Base-by-base conservation (phyloP, 2,113 vertebrate species). In the Stomatorhinus ivindoensis region DNA sequence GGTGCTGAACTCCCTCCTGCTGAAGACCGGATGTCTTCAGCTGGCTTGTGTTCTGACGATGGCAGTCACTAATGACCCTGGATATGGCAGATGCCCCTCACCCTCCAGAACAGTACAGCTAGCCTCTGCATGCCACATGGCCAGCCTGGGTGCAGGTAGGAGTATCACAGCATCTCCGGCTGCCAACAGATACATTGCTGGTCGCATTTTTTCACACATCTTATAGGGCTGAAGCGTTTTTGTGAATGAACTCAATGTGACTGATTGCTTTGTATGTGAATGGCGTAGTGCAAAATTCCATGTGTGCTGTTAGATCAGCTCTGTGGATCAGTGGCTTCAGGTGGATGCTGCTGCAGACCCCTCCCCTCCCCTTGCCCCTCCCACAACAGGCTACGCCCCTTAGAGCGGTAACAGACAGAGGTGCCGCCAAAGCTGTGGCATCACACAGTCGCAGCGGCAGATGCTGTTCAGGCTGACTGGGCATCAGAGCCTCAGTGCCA, bases 21-120 rank as follows among this genome's bases (percentile, higher is more conserved):
- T 47, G 91, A 92, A 95, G 90, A 93, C 91, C 87, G 42, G 88
- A 95, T 95, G 93, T 93, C 95, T 95, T 94, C 91, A 92, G 92
- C 90, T 91, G 85, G 91, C 88, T 92, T 90, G 92, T 93, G 94
- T 90, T 92, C 92, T 90, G 90, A 91, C 90, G 92, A 91, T 21
- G 1, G 90, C 92, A 92, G 92, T 89, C 92, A 91, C 90, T 92
- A 93, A 92, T 93, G 93, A 93, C 92, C 93, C 93, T 92, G 61
- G 65, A 2, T 0, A 87, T 89, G 88, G 91, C 58, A 91, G 92
- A 61, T 84, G 9, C 48, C 31, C 91, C 86, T 80, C 92, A 73
- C 91, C 0, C 89, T 87, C 61, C n/a, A 31, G 61, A 10, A 65
- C 88, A 0, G 0, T 88, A 4, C 84, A 92, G 87, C 89, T 69